Conservation (phyloP, 92 coral and sea anemone species). For the Actinostola sp. region DNA sequence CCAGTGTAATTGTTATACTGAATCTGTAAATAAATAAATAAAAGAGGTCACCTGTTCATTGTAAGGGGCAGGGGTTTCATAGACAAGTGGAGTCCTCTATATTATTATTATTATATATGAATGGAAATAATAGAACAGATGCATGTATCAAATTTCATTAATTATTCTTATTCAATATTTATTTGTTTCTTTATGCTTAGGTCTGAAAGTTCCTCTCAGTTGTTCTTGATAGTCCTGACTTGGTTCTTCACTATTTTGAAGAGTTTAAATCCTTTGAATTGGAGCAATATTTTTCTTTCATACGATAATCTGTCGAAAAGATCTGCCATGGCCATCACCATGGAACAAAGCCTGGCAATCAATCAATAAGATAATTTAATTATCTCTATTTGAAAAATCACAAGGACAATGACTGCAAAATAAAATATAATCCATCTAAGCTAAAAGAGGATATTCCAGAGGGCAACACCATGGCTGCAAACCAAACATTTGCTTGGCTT, state of each 20-base stretch:
- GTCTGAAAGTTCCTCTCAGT: slow-evolving; percentile 44
- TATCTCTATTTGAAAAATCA: slow-evolving; percentile 47
- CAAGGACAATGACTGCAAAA: slow-evolving; percentile 25
- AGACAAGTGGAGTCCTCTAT: slow-evolving; percentile 58
- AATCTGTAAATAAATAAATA: no score
- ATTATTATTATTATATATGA: no score
- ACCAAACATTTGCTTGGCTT: slow-evolving; percentile 58
- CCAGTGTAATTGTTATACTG: no score
- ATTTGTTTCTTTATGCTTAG: background rate
- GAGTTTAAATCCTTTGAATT: background rate
- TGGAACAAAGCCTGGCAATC: slow-evolving; percentile 21
- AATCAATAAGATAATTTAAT: slow-evolving; percentile 39
- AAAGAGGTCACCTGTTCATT: slow-evolving; percentile 52
- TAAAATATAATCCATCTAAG: slow-evolving; percentile 26
- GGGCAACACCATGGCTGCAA: slow-evolving; percentile 48
- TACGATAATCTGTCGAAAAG: slow-evolving; percentile 37
- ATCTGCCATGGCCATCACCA: slow-evolving; percentile 31
- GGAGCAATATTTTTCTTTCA: slow-evolving; percentile 30
- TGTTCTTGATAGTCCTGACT: slow-evolving; percentile 34
- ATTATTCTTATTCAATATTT: background rate
- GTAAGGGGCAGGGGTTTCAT: slow-evolving; percentile 54
- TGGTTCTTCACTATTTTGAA: slow-evolving; percentile 36
- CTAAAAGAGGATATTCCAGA: slow-evolving; percentile 19
- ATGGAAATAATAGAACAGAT: no score
- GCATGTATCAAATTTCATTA: no score